These are phyloP conservation scores for Aethes cnicana DNA, from an alignment of 2,888 invertebrate genomes.

Conservation along the genomic window DNA sequence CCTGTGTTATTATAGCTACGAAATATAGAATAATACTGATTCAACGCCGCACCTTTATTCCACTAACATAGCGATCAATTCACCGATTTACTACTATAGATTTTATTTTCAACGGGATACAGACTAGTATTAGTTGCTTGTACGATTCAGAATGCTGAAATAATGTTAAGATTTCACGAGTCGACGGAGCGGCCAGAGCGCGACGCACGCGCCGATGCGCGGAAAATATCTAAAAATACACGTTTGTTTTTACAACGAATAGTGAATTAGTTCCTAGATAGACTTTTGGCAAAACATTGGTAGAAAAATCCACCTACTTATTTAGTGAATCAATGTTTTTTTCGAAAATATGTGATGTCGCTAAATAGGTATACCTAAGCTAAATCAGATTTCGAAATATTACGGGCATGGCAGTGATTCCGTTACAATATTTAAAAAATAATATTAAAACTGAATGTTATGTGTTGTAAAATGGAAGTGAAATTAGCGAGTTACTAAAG, in stretches of 20 bases:
- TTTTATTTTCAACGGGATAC: constrained; percentile 1
- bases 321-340: constrained; percentile 8
- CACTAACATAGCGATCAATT: not conserved
- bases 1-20: constrained; percentile 60
- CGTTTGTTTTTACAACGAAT: constrained; percentile 30
- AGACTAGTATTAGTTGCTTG: constrained; percentile 8
- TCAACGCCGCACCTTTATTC: constrained; percentile 28
- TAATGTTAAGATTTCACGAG: constrained; percentile 30
- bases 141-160: constrained; percentile 24
- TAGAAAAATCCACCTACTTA: no score
- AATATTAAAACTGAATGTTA: no score
- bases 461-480: no score
- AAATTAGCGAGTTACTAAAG: not conserved
- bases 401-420: no score
- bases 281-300: no score
- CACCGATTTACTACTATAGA: not conserved
- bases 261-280: constrained; percentile 9
- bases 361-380: not conserved
- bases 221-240: constrained; percentile 28
- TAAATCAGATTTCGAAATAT: not conserved
- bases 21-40: constrained; percentile 52
- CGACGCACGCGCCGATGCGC: constrained; percentile 29
- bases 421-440: no score
- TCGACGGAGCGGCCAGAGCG: constrained; percentile 25
- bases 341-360: not conserved